Base-by-base conservation (phyloP, 2,888 invertebrate genomes). In the Agapostemon virescens region DNA sequence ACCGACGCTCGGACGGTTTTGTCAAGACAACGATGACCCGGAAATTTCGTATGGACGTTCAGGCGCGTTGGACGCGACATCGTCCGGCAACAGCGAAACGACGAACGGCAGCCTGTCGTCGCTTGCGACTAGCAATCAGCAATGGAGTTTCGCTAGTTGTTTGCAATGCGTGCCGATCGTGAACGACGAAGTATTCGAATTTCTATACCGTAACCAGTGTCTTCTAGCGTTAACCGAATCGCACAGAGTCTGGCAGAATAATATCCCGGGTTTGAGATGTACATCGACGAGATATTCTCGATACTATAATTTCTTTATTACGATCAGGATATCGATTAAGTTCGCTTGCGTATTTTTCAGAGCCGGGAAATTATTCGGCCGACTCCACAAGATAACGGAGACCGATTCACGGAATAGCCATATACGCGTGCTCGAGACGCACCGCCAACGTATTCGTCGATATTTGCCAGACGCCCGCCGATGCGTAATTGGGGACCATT, bases 361-460 rank as follows among this genome's bases (percentile, higher is more conserved):
- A 61, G 17, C 20, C 30, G 61, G 30, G 61, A 61, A 33, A 61
- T 61, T 61, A 61, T 61, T 61, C 61, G 17, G 61, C 61, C 20
- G 17, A 33, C 33, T 11, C 17, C 26, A 9, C 17, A 33, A 61
- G 20, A 72, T 67, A 72, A 64, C n/a, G 23, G 26, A 67, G 9
- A 67, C 20, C 36, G 40, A 73, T 79, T 64, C 40, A 33, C 20
- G 42, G 23, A 40, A 61, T 49, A 77, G 75, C 15, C 74, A 33
- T 58, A 66, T 26, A 36, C 30, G 30, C 20, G 11, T 36, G 78
- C 74, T 30, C 71, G 80, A 55, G 86, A 72, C 17, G 84, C 84
- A n/a, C 86, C 86, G 6, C 85, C 87, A 0, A 76, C 82, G 1
- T 87, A 87, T 69, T 87, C 85, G 1, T 69, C 85, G 40, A 82